A percentile compares a stretch with the other conserved stretches of the same genome.
Conservation (phyloP, 2,113 vertebrate genomes). For the Lipotes vexillifer region DNA sequence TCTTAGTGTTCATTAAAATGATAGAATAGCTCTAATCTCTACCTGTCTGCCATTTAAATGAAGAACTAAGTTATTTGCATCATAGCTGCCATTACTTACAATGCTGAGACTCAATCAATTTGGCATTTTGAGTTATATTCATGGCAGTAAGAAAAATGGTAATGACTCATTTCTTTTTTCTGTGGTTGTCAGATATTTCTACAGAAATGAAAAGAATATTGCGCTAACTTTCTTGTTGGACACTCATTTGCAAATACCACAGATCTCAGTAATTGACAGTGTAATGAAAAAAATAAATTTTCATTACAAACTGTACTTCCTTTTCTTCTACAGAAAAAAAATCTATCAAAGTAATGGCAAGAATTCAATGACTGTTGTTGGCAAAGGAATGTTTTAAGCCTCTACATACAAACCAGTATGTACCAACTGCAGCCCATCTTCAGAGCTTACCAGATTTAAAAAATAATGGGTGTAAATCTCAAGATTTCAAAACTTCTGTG, state of each 20-base stretch:
- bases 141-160: slow-evolving; percentile 55
- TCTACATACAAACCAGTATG: slow-evolving; percentile 15
- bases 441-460: not conserved
- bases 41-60: slow-evolving; percentile 44
- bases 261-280: slow-evolving; percentile 56
- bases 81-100: slow-evolving; percentile 54
- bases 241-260: slow-evolving; percentile 63
- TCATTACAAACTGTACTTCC: slow-evolving; percentile 43
- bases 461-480: not conserved
- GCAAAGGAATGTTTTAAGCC: not conserved
- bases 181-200: slow-evolving; percentile 56
- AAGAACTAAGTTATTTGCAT: slow-evolving; percentile 45
- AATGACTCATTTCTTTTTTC: slow-evolving; percentile 54
- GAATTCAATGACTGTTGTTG: not conserved
- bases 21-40: slow-evolving; percentile 19
- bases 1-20: slow-evolving; percentile 41
- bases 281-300: slow-evolving; percentile 60
- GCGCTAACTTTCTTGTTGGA: slow-evolving; percentile 56
- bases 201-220: slow-evolving; percentile 30
- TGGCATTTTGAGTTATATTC: slow-evolving; percentile 61
- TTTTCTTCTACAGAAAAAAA: slow-evolving; percentile 44
- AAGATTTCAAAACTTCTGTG: slow-evolving; percentile 40
- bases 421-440: not conserved
- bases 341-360: slow-evolving; percentile 51
- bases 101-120: slow-evolving; percentile 49